phyloP scores from a whole-genome alignment of 2,113 vertebrate species.

The Leucoraja erinaceus region DNA sequence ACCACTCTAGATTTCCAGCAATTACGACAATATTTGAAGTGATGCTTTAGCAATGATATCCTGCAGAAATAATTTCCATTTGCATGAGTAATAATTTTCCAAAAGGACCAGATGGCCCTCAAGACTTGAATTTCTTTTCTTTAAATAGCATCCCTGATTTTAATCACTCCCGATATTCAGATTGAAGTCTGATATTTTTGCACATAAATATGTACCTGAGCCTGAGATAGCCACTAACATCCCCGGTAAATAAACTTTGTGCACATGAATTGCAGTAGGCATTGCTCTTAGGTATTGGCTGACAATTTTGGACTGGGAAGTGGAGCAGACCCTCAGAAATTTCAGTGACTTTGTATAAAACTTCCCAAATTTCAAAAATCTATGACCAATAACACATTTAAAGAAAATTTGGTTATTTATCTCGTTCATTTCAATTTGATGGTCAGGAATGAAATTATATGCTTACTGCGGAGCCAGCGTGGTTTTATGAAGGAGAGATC shows the following conservation, averaged over 20 bases:
- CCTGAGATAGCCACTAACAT: background rate
- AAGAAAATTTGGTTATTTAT: background rate
- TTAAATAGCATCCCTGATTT: background rate
- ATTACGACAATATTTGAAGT: background rate
- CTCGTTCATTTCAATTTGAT: too few relatives aligned
- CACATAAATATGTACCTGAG: background rate
- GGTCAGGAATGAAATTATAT: too few relatives aligned
- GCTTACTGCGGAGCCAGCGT: too few relatives aligned
- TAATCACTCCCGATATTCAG: background rate
- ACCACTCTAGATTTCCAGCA: background rate
- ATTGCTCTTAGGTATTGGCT: background rate
- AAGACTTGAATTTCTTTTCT: background rate
- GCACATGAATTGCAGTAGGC: background rate
- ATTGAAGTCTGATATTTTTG: background rate
- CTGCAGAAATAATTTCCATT: background rate
- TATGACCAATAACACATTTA: background rate
- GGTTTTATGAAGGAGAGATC: too few relatives aligned
- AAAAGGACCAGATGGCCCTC: background rate
- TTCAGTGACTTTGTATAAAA: background rate
- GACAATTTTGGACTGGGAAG: background rate
- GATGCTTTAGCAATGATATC: background rate
- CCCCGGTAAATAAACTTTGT: background rate
- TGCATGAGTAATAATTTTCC: background rate
- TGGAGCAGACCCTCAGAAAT: background rate
- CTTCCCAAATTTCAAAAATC: background rate